These are phyloP conservation scores for Rhynchotus rufescens DNA, from an alignment of 2,797 vertebrate species.

Conservation along the genomic window DNA sequence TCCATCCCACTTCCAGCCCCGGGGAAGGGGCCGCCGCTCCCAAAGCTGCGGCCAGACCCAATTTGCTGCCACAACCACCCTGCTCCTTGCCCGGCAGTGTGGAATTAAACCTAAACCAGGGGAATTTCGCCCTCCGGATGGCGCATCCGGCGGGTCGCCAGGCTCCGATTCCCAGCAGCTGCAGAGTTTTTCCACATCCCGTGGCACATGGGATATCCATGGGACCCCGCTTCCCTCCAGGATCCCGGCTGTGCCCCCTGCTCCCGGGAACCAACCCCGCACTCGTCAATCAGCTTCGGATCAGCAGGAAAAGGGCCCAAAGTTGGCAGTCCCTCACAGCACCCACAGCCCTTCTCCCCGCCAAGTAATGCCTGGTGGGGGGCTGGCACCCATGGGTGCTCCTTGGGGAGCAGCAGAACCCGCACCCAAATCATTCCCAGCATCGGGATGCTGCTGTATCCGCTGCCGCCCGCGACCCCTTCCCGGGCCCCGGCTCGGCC, in stretches of 20 bases:
- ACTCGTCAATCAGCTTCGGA: rapidly evolving
- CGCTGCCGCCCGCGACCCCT: neutral
- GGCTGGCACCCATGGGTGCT: too few species aligned
- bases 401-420: too few species aligned
- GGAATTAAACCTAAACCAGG: rapidly evolving
- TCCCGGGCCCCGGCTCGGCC: rapidly evolving
- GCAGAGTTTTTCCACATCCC: neutral
- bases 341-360: too few species aligned
- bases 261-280: neutral
- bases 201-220: too few species aligned
- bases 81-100: rapidly evolving
- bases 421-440: too few species aligned
- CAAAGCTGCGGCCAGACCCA: too few species aligned
- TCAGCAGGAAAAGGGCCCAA: too few species aligned
- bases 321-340: too few species aligned
- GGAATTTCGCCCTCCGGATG: conserved; percentile 3
- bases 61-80: too few species aligned
- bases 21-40: neutral
- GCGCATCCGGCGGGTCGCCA: neutral
- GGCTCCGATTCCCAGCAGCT: neutral
- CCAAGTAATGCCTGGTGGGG: too few species aligned
- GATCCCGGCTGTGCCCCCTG: rapidly evolving
- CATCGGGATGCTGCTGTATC: too few species aligned
- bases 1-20: rapidly evolving
- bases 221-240: too few species aligned